Conservation (phyloP, 2,888 invertebrate genomes). For the Trichogramma evanescens region DNA sequence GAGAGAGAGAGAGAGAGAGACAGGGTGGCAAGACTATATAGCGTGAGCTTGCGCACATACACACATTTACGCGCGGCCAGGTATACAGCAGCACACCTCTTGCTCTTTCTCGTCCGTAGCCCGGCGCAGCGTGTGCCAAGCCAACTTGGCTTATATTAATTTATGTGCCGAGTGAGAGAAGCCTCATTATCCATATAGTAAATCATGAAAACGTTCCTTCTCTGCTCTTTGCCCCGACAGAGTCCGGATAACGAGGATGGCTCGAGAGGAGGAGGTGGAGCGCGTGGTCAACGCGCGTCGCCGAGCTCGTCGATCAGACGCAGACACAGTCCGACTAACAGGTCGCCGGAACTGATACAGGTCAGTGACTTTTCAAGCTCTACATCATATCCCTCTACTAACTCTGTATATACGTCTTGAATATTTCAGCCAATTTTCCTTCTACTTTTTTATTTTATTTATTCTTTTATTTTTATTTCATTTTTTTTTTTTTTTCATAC, state of each 20-base stretch:
- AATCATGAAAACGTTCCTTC: too few species aligned
- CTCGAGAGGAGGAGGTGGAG: constrained; percentile 22
- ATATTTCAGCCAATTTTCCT: too few species aligned
- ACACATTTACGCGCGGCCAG: too few species aligned
- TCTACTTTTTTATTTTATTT: too few species aligned
- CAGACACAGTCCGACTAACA: constrained; percentile 36
- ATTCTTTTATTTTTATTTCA: too few species aligned
- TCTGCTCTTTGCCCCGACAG: constrained; percentile 13
- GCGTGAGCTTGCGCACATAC: too few species aligned
- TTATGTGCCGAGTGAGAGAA: too few species aligned
- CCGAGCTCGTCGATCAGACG: constrained; percentile 28
- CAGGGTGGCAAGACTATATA: not conserved
- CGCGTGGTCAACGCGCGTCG: constrained; percentile 22
- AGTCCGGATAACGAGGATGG: constrained; percentile 29
- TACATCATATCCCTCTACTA: not conserved
- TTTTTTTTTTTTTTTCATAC: too few species aligned
- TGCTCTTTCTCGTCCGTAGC: not conserved
- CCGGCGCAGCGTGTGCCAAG: not conserved
- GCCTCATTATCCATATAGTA: too few species aligned
- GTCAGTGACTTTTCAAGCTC: constrained; percentile 29
- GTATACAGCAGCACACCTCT: not conserved
- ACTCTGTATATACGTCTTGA: too few species aligned
- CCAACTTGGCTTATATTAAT: too few species aligned
- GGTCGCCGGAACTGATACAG: constrained; percentile 48
- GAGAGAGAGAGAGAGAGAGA: constrained; percentile 1